Conservation (phyloP, 2,888 invertebrate species). For the Drosophila limbata region DNA sequence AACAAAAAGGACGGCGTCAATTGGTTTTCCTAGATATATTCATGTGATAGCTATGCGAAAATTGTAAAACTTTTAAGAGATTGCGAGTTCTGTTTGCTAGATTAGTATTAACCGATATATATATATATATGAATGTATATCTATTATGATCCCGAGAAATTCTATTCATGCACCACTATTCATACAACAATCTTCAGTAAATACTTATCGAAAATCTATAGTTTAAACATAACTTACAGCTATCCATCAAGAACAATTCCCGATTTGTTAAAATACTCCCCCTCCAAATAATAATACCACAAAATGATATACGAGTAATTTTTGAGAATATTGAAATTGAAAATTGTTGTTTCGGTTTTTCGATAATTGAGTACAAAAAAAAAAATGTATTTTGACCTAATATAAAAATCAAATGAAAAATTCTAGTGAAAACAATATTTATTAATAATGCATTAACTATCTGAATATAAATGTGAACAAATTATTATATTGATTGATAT, state of each 20-base stretch:
- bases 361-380: slow-evolving; percentile 54
- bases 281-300: not conserved
- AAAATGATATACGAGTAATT: slow-evolving; percentile 7
- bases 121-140: slow-evolving; percentile 14
- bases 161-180: slow-evolving; percentile 27
- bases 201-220: slow-evolving; percentile 35
- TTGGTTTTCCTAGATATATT: slow-evolving; percentile 52
- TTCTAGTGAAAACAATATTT: slow-evolving; percentile 32
- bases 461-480: slow-evolving; percentile 44
- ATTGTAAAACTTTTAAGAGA: slow-evolving; percentile 6
- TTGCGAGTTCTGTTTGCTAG: slow-evolving; percentile 43
- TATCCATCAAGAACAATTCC: slow-evolving; percentile 27
- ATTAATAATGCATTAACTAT: slow-evolving; percentile 34
- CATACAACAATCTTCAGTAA: slow-evolving; percentile 23
- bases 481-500: slow-evolving; percentile 33
- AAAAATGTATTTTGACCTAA: slow-evolving; percentile 19
- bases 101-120: slow-evolving; percentile 29
- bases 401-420: slow-evolving; percentile 24
- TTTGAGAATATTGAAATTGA: slow-evolving; percentile 25
- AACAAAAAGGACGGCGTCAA: slow-evolving; percentile 17
- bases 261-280: not conserved
- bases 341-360: slow-evolving; percentile 58
- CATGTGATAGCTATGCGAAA: slow-evolving; percentile 58
- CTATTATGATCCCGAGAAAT: slow-evolving; percentile 10
- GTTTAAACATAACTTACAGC: slow-evolving; percentile 13